A percentile compares a stretch with the other conserved stretches of the same genome.
These are phyloP conservation scores for Pelodytes ibericus DNA, from an alignment of 2,797 vertebrate genomes.

Conservation along the genomic window DNA sequence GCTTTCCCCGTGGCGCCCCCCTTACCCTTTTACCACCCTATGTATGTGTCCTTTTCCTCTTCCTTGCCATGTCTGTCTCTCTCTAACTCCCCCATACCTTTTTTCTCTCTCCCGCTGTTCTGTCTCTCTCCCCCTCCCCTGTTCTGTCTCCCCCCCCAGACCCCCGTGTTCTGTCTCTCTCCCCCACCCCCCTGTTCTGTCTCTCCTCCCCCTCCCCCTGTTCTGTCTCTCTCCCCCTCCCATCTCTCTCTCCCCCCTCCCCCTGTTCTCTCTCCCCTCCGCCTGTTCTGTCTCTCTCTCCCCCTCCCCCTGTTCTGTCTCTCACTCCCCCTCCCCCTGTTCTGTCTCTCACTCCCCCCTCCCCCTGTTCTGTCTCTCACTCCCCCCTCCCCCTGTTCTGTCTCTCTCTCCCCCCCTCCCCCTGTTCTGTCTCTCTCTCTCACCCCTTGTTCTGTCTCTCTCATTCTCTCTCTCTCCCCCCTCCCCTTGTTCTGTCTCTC, in stretches of 20 bases:
- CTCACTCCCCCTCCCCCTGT: conserved; percentile 64
- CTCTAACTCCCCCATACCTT: too few species aligned
- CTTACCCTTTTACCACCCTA: too few species aligned
- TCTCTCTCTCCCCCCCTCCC: background rate
- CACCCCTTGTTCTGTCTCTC: background rate
- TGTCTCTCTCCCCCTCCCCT: too few species aligned
- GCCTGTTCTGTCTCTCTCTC: background rate
- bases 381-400: background rate
- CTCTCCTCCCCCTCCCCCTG: conserved; percentile 40
- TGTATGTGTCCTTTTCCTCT: too few species aligned
- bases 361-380: conserved; percentile 39
- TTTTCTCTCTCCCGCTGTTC: too few species aligned
- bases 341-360: conserved; percentile 62
- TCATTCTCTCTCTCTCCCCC: background rate
- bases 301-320: background rate
- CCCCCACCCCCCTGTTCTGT: background rate
- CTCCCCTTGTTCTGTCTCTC: too few species aligned
- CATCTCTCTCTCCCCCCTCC: conserved; percentile 1
- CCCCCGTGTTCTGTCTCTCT: too few species aligned
- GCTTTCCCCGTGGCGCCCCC: too few species aligned
- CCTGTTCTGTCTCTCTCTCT: background rate
- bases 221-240: conserved; percentile 39
- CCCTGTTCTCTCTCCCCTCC: background rate
- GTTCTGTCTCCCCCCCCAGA: too few species aligned
- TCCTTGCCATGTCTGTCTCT: too few species aligned